Evolutionary conservation across 2,113 vertebrate genomes (phyloP).

Genomic region (Xiphias gladius): DNA sequence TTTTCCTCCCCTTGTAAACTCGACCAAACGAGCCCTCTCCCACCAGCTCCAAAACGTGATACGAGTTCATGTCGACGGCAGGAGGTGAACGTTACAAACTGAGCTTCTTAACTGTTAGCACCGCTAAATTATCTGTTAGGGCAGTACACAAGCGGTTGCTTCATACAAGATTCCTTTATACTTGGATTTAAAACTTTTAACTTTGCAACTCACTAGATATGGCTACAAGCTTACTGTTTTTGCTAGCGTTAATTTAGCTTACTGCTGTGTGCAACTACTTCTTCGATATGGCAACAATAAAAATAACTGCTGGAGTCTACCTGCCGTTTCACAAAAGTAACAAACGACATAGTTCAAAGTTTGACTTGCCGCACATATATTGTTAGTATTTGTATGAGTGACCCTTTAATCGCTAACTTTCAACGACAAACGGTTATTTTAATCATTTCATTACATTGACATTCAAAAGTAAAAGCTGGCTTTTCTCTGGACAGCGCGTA

Average conservation of each 20-base stretch:
- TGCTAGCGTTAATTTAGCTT: not conserved
- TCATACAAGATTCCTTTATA: not conserved
- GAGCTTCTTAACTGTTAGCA: not conserved
- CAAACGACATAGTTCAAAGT: accelerated
- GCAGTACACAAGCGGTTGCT: not conserved
- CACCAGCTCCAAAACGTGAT: constrained; percentile 92
- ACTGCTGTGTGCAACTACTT: not conserved
- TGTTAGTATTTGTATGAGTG: accelerated
- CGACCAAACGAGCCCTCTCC: constrained; percentile 96
- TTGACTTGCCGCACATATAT: accelerated
- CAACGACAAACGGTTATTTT: accelerated
- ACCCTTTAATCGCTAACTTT: accelerated
- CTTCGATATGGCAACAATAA: not conserved
- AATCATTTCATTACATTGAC: not conserved
- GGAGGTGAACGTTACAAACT: not conserved
- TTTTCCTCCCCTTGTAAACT: constrained; percentile 94
- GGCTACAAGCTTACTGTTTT: accelerated
- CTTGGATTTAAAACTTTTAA: not conserved
- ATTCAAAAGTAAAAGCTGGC: constrained; percentile 19
- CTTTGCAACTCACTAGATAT: not conserved
- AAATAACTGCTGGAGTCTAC: not conserved
- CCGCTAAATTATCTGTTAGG: not conserved
- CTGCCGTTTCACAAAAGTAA: constrained; percentile 59
- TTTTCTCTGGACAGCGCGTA: constrained; percentile 17
- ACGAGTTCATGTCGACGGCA: constrained; percentile 87